Evolutionary conservation across 2,797 vertebrate genomes (phyloP), one percentile per base, ranked within the genome.

Genomic region (Phrynocephalus vlangalii): DNA sequence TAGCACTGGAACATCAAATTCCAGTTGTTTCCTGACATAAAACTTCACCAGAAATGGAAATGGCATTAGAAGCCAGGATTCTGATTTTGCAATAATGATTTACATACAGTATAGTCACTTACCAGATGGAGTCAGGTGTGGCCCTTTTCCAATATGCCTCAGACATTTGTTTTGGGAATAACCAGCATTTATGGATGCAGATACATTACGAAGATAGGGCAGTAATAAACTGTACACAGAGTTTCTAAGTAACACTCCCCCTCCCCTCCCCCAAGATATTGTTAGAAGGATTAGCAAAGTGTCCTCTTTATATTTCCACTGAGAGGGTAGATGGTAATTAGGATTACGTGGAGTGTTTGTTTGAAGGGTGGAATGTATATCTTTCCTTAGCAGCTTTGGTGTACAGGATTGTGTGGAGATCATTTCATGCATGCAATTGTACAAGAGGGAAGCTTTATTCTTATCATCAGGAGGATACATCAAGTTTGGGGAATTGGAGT

Each of bases 21-120:
- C 83, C 85, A 77, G 72, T 88, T 88, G 77, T 88, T 91, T 77
- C 76, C 72, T 88, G 86, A 52, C 81, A 73, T 71, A 81, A 86
- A 56, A 80, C 75, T 85, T 67, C n/a, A 85, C 56, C 78, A 81
- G 70, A 71, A 88, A 48, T 9, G 66, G 56, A 84, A 66, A 22
- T 10, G 52, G 38, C 44, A 16, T 67, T 33, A 80, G 70, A 85
- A 78, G 24, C 44, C 44, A 50, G n/a, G 52, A 28, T 66, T 84
- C 52, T 63, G 18, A 24, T 76, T 86, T 38, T 66, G 82, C 88
- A 80, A 71, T 84, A 85, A 84, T 87, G 48, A 52, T 87, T 71
- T 16, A 82, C 77, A 87, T 66, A 22, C 38, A 44, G 38, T 44
- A 44, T 18, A 87, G 56, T 80, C 71, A 50, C 82, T 92, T 72